phyloP scores from a whole-genome alignment of 1,140 invertebrate genomes.

The Leptinotarsa undecemlineata region DNA sequence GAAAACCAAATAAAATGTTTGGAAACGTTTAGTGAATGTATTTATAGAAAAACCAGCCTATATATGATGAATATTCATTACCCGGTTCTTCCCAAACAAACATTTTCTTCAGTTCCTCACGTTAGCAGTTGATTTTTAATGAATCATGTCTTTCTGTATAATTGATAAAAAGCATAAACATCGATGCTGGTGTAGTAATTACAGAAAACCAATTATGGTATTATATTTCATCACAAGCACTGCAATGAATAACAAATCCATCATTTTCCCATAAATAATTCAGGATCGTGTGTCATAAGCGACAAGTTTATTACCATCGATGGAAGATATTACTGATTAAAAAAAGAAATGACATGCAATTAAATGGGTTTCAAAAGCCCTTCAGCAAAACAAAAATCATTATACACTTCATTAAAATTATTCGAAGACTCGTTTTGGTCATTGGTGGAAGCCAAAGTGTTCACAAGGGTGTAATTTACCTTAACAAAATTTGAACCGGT shows the following conservation, averaged over 20 bases:
- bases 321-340: background rate
- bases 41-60: too few species aligned
- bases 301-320: conserved; percentile 13
- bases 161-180: conserved; percentile 9
- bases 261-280: conserved; percentile 16
- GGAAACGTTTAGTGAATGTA: too few species aligned
- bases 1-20: too few species aligned
- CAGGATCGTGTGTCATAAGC: background rate
- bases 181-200: conserved; percentile 13
- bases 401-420: too few species aligned
- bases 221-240: conserved; percentile 10
- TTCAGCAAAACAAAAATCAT: too few species aligned
- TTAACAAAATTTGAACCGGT: too few species aligned
- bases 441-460: too few species aligned
- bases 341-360: conserved; percentile 1
- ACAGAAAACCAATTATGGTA: conserved; percentile 18
- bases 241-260: background rate
- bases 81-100: too few species aligned
- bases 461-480: too few species aligned
- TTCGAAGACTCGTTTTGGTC: too few species aligned
- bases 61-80: too few species aligned
- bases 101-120: too few species aligned
- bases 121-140: background rate
- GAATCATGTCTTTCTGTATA: background rate
- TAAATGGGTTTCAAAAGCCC: background rate